Evolutionary conservation across 2,797 vertebrate species (phyloP).

Genomic region (Scyliorhinus canicula): DNA sequence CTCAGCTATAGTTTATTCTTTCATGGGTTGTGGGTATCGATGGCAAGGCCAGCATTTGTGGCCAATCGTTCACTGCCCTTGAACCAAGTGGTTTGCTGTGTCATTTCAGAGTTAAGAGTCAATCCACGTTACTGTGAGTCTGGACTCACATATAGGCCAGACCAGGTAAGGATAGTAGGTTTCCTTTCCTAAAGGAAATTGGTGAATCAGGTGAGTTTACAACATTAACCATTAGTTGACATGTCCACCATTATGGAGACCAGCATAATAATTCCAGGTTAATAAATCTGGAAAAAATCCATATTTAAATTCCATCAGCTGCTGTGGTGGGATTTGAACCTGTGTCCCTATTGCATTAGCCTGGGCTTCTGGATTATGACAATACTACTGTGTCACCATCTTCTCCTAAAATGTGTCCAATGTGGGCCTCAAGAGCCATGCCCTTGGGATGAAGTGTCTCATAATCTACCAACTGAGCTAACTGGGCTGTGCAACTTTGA

Average conservation of each 20-base stretch:
- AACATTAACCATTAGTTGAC: too few species aligned
- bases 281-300: neutral
- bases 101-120: too few species aligned
- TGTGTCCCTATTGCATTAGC: neutral
- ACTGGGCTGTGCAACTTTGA: neutral
- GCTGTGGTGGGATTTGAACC: neutral
- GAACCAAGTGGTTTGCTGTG: neutral
- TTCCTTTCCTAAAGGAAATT: neutral
- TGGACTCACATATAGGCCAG: neutral
- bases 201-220: neutral
- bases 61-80: neutral
- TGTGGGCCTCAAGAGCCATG: neutral
- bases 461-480: neutral
- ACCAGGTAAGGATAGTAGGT: neutral
- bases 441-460: neutral
- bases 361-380: neutral
- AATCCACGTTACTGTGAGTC: neutral
- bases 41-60: neutral
- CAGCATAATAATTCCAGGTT: neutral
- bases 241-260: too few species aligned
- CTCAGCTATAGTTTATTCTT: neutral
- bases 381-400: too few species aligned
- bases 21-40: neutral
- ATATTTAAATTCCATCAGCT: neutral
- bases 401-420: too few species aligned